Base-by-base conservation (phyloP, 2,113 vertebrate species). In the human (Homo sapiens) region DNA sequence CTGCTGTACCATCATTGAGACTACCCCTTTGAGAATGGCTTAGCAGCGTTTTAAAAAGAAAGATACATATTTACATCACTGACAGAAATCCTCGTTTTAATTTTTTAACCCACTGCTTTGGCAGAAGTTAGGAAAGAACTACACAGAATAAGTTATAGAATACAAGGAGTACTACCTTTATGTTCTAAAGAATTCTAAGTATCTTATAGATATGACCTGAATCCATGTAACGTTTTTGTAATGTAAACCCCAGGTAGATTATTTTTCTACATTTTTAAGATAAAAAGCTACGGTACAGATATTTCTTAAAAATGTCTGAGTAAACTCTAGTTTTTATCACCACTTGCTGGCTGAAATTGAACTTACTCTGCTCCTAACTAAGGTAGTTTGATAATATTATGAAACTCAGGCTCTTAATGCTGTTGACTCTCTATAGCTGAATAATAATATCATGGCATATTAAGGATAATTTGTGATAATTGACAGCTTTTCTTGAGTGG, bases 401-500 rank as follows among this genome's bases (percentile, higher is more conserved):
- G 59, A 95, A 89, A 76, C 73, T 23, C 10, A 86, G 32, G 22
- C 17, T 96, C 22, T 95, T 86, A 27, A 25, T 89, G n/a, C 87
- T 92, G 4, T 84, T 90, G 59, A 50, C 61, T 70, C 66, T 87
- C 68, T 90, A 82, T 6, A 89, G 87, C 83, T 93, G 81, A 94
- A 72, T 78, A 75, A 76, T 83, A 75, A 75, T 97, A 78, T 57
- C 89, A 80, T 40, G 27, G 17, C 57, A 89, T 52, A 92, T 96
- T 96, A 93, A 89, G 22, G 22, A 38, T 73, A 93, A 89, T 86
- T 61, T 88, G 27, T 96, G 75, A 45, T 90, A 95, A 88, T 66
- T 96, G 93, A 92, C 86, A 97, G 66, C 27, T 92, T 96, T 95
- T 94, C 72, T 76, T 89, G 79, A 88, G 87, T 93, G 23, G 76